These are phyloP conservation scores for Stenotaenia linearis DNA, from an alignment of 2,888 invertebrate genomes.

Conservation along the genomic window DNA sequence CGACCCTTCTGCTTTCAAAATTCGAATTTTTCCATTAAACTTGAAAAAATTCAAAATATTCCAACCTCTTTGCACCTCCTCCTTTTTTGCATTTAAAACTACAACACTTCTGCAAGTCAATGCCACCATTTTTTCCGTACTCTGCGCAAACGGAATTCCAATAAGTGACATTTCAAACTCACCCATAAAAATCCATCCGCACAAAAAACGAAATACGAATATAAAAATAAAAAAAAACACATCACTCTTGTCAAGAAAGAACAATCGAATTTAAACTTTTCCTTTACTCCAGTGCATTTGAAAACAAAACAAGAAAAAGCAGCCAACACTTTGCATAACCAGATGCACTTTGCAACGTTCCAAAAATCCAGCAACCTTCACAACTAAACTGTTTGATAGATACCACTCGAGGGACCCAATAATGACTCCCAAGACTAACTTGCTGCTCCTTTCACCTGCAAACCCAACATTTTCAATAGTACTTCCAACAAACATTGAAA, in stretches of 20 bases:
- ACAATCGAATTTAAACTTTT: background rate
- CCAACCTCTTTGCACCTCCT: background rate
- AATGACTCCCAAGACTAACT: conserved; percentile 1
- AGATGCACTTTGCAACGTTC: background rate
- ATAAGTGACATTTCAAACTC: background rate
- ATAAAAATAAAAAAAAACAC: background rate
- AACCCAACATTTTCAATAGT: conserved; percentile 1
- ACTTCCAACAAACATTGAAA: background rate
- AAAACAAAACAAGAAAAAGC: background rate
- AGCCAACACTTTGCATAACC: background rate
- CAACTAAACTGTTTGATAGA: conserved; percentile 1
- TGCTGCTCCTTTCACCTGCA: background rate
- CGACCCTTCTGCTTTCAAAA: no score
- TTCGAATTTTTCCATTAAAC: no score
- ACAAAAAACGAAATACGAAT: background rate
- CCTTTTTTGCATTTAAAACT: background rate
- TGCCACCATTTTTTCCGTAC: background rate
- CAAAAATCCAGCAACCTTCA: background rate
- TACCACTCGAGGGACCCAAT: background rate
- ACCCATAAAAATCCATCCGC: background rate
- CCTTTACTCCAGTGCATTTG: background rate
- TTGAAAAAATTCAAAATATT: background rate
- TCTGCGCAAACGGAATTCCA: background rate
- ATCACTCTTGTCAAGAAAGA: background rate
- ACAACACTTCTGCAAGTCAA: background rate